Conservation (phyloP, 2,888 invertebrate genomes). For the Dendrolimus pini region DNA sequence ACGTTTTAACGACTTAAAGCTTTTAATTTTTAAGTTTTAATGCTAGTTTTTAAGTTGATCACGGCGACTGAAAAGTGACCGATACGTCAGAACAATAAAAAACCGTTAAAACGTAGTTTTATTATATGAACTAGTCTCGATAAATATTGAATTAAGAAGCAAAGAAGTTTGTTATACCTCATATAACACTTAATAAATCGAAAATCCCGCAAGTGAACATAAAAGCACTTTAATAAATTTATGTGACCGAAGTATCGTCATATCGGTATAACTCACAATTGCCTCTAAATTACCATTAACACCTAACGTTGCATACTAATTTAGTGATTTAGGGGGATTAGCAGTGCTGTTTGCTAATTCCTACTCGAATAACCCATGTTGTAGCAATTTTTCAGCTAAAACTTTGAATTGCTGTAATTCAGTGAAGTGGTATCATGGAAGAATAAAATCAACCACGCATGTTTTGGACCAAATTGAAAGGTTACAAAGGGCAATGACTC, state of each 20-base stretch:
- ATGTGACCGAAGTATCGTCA: background rate
- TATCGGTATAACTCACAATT: conserved; percentile 2
- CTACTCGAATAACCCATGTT: background rate
- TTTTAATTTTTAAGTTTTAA: too few relatives aligned
- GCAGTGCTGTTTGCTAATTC: background rate
- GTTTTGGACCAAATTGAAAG: too few relatives aligned
- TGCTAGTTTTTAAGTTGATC: too few relatives aligned
- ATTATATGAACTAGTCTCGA: too few relatives aligned
- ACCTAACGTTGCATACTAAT: background rate
- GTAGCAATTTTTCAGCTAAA: background rate
- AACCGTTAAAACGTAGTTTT: too few relatives aligned
- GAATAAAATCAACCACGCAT: background rate
- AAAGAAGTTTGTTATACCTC: too few relatives aligned
- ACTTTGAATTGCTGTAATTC: background rate
- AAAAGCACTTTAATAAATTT: background rate
- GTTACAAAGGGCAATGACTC: too few relatives aligned
- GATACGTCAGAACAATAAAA: too few relatives aligned
- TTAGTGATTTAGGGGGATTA: background rate
- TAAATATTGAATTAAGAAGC: too few relatives aligned
- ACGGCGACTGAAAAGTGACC: too few relatives aligned
- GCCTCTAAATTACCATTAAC: conserved; percentile 3
- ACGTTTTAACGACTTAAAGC: too few relatives aligned
- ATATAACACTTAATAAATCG: background rate
- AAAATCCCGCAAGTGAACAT: background rate
- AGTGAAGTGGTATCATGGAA: background rate